phyloP scores from a whole-genome alignment of 2,888 invertebrate species.

The Luperina nickerlii region DNA sequence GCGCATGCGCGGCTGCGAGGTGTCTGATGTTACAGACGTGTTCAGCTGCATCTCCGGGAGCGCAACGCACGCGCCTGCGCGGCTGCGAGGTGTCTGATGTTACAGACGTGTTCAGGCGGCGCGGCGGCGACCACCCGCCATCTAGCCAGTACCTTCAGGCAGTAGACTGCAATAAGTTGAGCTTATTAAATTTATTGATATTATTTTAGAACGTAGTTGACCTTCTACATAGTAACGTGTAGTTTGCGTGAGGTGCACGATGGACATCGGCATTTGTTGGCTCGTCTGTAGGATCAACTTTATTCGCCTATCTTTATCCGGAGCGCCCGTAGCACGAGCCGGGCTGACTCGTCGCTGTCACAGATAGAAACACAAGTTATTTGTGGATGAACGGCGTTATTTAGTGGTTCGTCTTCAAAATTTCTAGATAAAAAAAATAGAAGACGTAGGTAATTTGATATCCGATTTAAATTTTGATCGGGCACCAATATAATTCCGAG shows the following conservation, averaged over 20 bases:
- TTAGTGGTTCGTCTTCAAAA: neutral
- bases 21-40: neutral
- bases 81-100: neutral
- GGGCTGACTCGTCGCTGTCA: neutral
- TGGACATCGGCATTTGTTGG: neutral
- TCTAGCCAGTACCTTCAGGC: neutral
- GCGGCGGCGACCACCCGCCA: too few species aligned
- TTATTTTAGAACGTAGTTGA: neutral
- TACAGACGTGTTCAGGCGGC: neutral
- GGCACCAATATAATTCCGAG: neutral
- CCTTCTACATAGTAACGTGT: constrained; percentile 1
- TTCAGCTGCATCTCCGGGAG: neutral
- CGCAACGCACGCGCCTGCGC: neutral
- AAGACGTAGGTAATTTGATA: neutral
- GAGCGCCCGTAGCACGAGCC: too few species aligned
- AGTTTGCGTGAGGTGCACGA: constrained; percentile 1
- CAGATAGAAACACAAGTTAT: neutral
- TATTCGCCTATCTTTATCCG: neutral
- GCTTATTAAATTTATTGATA: neutral
- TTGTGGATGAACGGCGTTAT: neutral
- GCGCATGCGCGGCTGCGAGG: neutral
- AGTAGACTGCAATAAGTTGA: neutral
- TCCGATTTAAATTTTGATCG: neutral
- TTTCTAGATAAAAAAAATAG: neutral
- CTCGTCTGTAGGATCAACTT: neutral